Evolutionary conservation across 2,113 vertebrate species (phyloP).

Genomic region (Heterocephalus glaber): DNA sequence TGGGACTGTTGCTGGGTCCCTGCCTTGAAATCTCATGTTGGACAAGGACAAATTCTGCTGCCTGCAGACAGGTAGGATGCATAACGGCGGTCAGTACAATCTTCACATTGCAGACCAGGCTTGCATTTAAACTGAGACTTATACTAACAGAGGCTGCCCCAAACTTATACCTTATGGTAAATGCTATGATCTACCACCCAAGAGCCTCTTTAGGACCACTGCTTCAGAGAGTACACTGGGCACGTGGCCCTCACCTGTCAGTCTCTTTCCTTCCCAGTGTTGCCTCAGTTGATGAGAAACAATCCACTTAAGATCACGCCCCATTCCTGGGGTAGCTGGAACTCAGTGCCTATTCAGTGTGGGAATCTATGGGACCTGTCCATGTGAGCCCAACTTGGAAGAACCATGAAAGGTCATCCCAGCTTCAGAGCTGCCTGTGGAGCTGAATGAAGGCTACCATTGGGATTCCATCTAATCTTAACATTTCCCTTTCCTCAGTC

Average conservation of each 20-base stretch:
- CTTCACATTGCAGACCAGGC: not conserved
- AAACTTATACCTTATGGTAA: not conserved
- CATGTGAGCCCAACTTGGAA: not conserved
- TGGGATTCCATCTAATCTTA: not conserved
- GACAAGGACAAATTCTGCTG: not conserved
- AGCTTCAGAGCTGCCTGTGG: not conserved
- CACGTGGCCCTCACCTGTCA: not conserved
- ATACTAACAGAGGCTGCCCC: not conserved
- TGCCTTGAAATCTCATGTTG: not conserved
- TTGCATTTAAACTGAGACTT: not conserved
- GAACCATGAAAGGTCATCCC: not conserved
- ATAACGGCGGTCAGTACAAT: not conserved
- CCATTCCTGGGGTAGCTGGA: not conserved
- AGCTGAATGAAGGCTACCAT: not conserved
- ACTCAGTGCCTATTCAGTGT: not conserved
- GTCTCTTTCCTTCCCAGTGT: not conserved
- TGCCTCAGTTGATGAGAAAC: not conserved
- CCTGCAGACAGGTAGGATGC: not conserved
- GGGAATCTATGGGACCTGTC: not conserved
- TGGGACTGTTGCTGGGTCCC: not conserved
- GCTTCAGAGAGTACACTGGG: not conserved
- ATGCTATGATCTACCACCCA: not conserved
- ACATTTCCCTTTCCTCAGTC: not conserved
- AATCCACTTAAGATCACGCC: not conserved
- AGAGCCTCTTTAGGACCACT: not conserved